phyloP scores from a whole-genome alignment of 2,113 vertebrate species.

The Plecturocebus donacophilus region DNA sequence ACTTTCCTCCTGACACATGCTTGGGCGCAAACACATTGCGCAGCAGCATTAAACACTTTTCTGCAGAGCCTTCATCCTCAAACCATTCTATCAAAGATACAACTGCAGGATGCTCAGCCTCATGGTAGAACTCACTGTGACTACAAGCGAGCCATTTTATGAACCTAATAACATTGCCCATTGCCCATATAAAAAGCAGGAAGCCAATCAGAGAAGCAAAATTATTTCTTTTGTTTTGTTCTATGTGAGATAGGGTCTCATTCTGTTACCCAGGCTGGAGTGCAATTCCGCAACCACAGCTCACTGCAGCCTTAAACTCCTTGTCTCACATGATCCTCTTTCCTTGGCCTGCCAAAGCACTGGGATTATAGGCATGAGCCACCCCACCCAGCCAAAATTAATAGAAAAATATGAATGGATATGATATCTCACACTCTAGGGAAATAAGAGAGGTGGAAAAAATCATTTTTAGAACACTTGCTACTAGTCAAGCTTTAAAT shows the following conservation, averaged over 20 bases:
- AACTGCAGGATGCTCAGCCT: background rate
- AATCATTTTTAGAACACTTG: background rate
- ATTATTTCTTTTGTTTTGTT: too few relatives aligned
- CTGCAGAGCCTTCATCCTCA: background rate
- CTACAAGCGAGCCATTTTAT: background rate
- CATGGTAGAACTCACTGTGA: background rate
- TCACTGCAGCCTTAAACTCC: too few relatives aligned
- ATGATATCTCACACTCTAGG: background rate
- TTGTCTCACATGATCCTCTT: too few relatives aligned
- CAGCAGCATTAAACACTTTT: background rate
- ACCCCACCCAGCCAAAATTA: background rate
- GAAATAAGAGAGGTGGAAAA: background rate
- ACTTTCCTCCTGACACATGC: background rate
- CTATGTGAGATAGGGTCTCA: too few relatives aligned
- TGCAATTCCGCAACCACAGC: too few relatives aligned
- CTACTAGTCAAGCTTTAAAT: background rate
- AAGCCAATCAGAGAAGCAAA: background rate
- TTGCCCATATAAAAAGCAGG: background rate
- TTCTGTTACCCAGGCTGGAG: too few relatives aligned
- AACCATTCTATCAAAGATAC: background rate
- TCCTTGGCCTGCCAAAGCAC: too few relatives aligned
- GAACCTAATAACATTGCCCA: background rate
- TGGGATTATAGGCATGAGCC: too few relatives aligned
- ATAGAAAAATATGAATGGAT: background rate
- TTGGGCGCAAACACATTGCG: background rate